Percentiles rank a stretch among this genome's conserved stretches.
Conservation (phyloP, 2,888 invertebrate genomes). For the Lepidochrysops patricia region DNA sequence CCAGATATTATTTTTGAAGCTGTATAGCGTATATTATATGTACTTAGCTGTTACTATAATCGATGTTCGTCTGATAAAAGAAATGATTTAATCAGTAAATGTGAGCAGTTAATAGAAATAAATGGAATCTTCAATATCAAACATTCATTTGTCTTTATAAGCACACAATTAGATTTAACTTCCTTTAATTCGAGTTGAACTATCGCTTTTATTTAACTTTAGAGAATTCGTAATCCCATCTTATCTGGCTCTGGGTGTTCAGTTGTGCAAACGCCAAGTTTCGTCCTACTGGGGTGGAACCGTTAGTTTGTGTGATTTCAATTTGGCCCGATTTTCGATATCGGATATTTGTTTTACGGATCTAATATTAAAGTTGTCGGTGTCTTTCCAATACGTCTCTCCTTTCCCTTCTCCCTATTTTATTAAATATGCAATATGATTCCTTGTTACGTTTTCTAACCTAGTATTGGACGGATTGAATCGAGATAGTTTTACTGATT, state of each 20-base stretch:
- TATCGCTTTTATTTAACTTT: constrained; percentile 1
- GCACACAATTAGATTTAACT: not conserved
- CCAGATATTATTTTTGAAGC: too few relatives aligned
- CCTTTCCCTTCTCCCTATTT: not conserved
- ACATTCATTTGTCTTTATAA: not conserved
- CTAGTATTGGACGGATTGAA: not conserved
- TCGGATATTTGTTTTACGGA: not conserved
- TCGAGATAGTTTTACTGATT: not conserved
- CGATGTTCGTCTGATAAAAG: not conserved
- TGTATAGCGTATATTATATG: too few relatives aligned
- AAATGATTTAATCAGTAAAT: not conserved
- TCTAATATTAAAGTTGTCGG: constrained; percentile 1
- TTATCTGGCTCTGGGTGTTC: not conserved
- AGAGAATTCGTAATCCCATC: not conserved
- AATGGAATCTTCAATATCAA: not conserved
- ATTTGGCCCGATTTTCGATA: not conserved
- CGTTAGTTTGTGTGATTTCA: constrained; percentile 3
- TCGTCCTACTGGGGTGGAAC: not conserved
- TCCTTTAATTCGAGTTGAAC: not conserved
- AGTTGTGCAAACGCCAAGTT: not conserved
- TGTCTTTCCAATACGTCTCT: not conserved
- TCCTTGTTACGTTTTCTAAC: not conserved
- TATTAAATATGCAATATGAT: not conserved
- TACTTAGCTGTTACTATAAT: too few relatives aligned
- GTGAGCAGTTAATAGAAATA: not conserved